Evolutionary conservation across 2,113 vertebrate genomes (phyloP).

Genomic region (Centrocercus urophasianus): DNA sequence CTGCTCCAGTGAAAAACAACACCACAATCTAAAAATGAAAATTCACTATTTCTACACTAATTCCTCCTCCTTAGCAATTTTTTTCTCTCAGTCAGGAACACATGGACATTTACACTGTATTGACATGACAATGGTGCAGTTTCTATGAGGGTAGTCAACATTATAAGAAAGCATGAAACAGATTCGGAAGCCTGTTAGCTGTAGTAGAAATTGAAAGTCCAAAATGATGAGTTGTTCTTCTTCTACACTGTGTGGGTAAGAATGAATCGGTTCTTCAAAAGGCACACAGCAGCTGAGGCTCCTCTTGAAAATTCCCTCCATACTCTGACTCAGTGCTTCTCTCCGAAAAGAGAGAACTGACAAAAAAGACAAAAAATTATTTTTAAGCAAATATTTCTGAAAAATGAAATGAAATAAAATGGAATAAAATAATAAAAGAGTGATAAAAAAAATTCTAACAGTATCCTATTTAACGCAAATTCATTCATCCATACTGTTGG

Average conservation of each 20-base stretch:
- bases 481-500: background rate
- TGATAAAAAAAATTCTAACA: background rate
- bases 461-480: background rate
- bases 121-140: background rate
- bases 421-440: background rate
- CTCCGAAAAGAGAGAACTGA: background rate
- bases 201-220: background rate
- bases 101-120: fast-evolving
- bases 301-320: background rate
- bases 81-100: background rate
- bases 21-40: background rate
- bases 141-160: background rate
- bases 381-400: background rate
- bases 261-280: background rate
- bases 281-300: background rate
- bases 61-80: background rate
- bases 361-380: background rate
- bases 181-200: background rate
- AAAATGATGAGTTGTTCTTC: background rate
- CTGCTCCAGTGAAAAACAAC: background rate
- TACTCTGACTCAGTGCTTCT: background rate
- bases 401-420: background rate
- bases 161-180: background rate
- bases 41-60: background rate
- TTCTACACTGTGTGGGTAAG: background rate